Evolutionary conservation across 2,113 vertebrate species (phyloP).

Genomic region (Engraulis encrasicolus): DNA sequence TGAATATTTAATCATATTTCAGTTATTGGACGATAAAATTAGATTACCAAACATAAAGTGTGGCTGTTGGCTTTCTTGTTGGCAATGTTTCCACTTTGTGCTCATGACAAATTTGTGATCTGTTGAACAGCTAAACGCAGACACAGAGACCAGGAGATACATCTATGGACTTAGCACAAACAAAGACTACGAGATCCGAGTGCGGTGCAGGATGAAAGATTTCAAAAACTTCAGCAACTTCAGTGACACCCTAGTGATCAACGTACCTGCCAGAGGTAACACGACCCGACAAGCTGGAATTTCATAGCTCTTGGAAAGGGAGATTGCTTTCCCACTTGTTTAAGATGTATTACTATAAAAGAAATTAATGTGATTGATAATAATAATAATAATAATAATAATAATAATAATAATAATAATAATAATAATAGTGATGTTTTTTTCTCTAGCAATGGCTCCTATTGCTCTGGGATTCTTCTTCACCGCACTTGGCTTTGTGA

Average conservation of each 20-base stretch:
- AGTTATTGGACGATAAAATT: background rate
- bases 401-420: background rate
- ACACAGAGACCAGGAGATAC: conserved; percentile 70
- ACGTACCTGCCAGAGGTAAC: conserved; percentile 67
- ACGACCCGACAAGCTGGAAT: background rate
- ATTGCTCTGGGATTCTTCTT: conserved; percentile 82
- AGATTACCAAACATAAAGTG: background rate
- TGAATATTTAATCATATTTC: too few species aligned
- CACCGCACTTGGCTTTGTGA: conserved; percentile 75
- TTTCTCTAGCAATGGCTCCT: conserved; percentile 82
- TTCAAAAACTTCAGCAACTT: conserved; percentile 85
- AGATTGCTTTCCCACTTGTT: too few species aligned
- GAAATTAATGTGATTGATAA: too few species aligned
- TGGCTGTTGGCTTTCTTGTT: background rate
- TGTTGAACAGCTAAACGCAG: conserved; percentile 73
- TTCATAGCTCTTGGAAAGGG: background rate
- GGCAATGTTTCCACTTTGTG: background rate
- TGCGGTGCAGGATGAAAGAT: conserved; percentile 79
- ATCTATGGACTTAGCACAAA: conserved; percentile 83
- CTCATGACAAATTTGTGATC: background rate
- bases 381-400: too few species aligned
- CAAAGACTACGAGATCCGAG: conserved; percentile 84
- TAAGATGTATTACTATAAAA: too few species aligned
- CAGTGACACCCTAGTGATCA: conserved; percentile 81
- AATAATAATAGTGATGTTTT: background rate